A percentile compares a stretch with the other conserved stretches of the same genome.
Evolutionary conservation across 2,113 vertebrate species (phyloP).

Genomic region (Suricata suricatta): DNA sequence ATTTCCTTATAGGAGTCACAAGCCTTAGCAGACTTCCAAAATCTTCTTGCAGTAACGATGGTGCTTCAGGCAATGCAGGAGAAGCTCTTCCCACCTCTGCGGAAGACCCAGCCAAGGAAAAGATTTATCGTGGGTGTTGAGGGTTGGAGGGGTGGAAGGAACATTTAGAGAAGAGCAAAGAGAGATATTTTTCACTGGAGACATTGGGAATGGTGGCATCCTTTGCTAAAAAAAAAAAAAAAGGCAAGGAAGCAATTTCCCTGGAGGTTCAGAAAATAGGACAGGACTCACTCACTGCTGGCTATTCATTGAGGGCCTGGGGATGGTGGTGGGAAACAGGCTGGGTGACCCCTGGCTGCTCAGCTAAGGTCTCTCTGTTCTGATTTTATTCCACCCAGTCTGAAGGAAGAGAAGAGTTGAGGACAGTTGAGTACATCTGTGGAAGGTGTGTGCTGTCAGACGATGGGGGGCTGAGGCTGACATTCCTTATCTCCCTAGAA

Average conservation of each 20-base stretch:
- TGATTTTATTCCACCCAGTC: neutral
- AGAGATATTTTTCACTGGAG: neutral
- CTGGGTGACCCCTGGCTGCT: neutral
- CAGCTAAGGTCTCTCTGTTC: neutral
- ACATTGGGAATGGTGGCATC: fast-evolving
- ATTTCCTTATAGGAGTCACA: neutral
- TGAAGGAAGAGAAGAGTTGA: neutral
- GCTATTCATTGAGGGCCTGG: neutral
- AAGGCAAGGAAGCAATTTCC: neutral
- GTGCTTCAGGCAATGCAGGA: neutral
- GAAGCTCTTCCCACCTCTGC: neutral
- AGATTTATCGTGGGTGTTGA: fast-evolving
- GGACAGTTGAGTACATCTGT: neutral
- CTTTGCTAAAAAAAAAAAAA: neutral
- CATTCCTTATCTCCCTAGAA: neutral
- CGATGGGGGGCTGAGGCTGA: neutral
- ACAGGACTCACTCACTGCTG: neutral
- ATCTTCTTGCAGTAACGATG: neutral
- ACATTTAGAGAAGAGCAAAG: neutral
- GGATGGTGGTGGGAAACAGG: neutral
- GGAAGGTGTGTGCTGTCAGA: neutral
- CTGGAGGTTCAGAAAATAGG: neutral
- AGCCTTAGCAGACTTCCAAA: conserved; percentile 7
- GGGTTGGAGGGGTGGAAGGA: neutral
- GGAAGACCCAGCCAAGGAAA: neutral